Percentiles rank a stretch among this genome's conserved stretches.
Conservation (phyloP, 2,888 invertebrate genomes). For the Himalopsyche kuldschensis region DNA sequence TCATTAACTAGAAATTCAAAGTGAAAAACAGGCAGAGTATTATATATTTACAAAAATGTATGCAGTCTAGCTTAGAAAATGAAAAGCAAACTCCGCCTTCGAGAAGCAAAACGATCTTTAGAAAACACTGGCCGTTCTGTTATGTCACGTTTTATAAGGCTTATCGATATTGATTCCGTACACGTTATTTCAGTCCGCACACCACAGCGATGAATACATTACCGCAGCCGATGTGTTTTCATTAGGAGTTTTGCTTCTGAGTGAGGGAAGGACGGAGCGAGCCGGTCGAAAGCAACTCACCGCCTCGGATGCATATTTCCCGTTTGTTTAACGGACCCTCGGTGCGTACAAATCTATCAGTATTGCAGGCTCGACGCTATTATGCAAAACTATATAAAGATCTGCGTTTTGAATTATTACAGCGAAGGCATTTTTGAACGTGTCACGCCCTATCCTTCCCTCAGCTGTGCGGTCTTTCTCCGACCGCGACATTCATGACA, state of each 20-base stretch:
- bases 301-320: background rate
- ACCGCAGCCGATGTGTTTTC: slow-evolving; percentile 31
- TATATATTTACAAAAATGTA: background rate
- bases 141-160: background rate
- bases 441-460: slow-evolving; percentile 27
- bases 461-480: background rate
- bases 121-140: slow-evolving; percentile 29
- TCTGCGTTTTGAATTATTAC: background rate
- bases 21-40: background rate
- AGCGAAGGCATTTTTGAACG: background rate
- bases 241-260: slow-evolving; percentile 21
- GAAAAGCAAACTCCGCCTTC: slow-evolving; percentile 16
- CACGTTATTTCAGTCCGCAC: background rate
- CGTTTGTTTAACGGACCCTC: no score
- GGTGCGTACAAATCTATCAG: no score
- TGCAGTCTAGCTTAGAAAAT: background rate
- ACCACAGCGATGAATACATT: slow-evolving; percentile 10
- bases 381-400: no score
- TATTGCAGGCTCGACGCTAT: no score
- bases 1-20: background rate
- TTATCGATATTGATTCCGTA: background rate
- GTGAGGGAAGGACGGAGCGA: slow-evolving; percentile 38
- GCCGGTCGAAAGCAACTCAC: slow-evolving; percentile 33
- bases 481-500: background rate
- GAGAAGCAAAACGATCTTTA: slow-evolving; percentile 25